phyloP scores from a whole-genome alignment of 2,888 invertebrate species.

The Thymelicus sylvestris region DNA sequence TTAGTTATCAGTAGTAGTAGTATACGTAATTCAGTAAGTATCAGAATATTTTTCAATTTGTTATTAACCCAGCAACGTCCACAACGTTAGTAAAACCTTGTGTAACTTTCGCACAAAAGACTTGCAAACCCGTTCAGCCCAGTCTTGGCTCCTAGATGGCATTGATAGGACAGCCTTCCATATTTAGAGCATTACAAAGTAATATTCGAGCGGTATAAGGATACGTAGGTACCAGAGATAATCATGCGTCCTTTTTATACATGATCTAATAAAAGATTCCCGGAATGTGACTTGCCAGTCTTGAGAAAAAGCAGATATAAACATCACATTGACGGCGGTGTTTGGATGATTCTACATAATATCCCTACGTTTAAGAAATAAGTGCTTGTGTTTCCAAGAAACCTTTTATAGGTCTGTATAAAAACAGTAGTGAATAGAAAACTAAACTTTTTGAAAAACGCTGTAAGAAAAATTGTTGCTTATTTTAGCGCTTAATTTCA shows the following conservation, averaged over 20 bases:
- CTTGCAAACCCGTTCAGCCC: conserved; percentile 10
- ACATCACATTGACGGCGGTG: background rate
- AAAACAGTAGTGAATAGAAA: too few relatives aligned
- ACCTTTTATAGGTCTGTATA: too few relatives aligned
- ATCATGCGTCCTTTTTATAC: conserved; percentile 24
- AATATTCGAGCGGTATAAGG: conserved; percentile 35
- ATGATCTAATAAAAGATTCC: conserved; percentile 30
- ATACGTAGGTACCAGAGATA: conserved; percentile 28
- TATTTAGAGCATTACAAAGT: conserved; percentile 48
- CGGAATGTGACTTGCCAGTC: conserved; percentile 5
- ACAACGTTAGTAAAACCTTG: background rate
- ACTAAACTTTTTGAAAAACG: too few relatives aligned
- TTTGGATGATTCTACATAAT: background rate
- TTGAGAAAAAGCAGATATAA: conserved; percentile 2
- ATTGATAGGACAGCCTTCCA: conserved; percentile 54
- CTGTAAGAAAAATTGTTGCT: too few relatives aligned
- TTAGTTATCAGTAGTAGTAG: too few relatives aligned
- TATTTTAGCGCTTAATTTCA: too few relatives aligned
- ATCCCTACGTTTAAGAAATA: background rate
- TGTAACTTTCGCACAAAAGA: conserved; percentile 32
- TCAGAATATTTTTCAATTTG: too few relatives aligned
- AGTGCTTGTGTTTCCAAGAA: too few relatives aligned
- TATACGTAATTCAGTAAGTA: too few relatives aligned
- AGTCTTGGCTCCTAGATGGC: conserved; percentile 43
- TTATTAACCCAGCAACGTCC: conserved; percentile 1